Evolutionary conservation across 1,140 invertebrate species (phyloP).

Genomic region (Matsumurasca onukii): DNA sequence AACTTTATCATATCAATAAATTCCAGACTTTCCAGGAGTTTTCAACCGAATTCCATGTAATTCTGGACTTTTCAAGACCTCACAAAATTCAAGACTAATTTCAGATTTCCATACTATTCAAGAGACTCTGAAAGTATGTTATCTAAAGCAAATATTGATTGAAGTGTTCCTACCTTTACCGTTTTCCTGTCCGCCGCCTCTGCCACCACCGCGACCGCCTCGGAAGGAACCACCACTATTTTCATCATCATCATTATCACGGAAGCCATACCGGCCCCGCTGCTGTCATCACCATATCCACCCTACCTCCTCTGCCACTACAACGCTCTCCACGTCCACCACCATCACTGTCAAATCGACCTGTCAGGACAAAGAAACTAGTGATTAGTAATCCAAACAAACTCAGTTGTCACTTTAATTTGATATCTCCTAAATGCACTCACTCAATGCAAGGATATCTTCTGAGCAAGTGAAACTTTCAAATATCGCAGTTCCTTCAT

Average conservation of each 20-base stretch:
- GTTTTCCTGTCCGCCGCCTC: slow-evolving; percentile 18
- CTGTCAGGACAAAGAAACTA: background rate
- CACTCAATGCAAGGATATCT: background rate
- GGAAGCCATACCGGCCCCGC: slow-evolving; percentile 17
- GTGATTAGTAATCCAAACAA: too few relatives aligned
- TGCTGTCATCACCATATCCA: background rate
- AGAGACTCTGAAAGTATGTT: background rate
- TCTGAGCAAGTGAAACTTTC: background rate
- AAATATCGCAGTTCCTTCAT: background rate
- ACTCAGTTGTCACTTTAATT: too few relatives aligned
- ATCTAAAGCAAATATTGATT: background rate
- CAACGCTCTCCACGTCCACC: slow-evolving; percentile 31
- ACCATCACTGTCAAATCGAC: slow-evolving; percentile 32
- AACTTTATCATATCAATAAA: too few relatives aligned
- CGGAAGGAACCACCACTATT: slow-evolving; percentile 25
- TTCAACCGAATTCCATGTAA: background rate
- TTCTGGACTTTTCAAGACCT: background rate
- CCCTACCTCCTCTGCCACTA: background rate
- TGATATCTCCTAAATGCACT: too few relatives aligned
- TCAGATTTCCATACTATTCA: background rate
- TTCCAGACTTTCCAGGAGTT: background rate
- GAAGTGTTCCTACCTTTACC: background rate
- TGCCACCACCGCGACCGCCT: slow-evolving; percentile 25
- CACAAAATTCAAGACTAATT: slow-evolving; percentile 3
- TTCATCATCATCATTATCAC: slow-evolving; percentile 23